Percentiles rank a stretch among this genome's conserved stretches.
Evolutionary conservation across 2,113 vertebrate genomes (phyloP).

Genomic region (Rhinoderma darwinii): DNA sequence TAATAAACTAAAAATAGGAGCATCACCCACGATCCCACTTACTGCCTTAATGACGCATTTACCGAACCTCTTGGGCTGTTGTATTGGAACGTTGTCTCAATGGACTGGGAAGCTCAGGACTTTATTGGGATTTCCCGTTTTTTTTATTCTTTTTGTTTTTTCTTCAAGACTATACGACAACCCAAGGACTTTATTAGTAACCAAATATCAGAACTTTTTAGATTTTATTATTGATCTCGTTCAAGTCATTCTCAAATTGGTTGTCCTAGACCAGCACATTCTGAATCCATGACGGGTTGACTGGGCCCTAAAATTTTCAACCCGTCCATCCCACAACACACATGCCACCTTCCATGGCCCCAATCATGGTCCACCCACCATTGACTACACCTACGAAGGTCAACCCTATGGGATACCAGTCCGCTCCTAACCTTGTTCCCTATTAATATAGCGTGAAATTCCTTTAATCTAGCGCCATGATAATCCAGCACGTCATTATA

Average conservation of each 20-base stretch:
- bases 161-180: background rate
- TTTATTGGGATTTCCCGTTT: background rate
- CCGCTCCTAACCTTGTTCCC: background rate
- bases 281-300: background rate
- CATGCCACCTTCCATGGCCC: background rate
- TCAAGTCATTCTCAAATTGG: background rate
- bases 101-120: background rate
- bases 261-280: background rate
- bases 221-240: background rate
- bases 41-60: slow-evolving; percentile 9
- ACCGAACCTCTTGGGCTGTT: background rate
- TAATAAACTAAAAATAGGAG: background rate
- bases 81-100: background rate
- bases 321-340: background rate
- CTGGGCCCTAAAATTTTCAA: background rate
- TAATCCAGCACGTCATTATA: background rate
- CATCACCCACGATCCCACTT: background rate
- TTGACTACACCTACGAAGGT: background rate
- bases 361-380: background rate
- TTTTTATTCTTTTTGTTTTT: background rate
- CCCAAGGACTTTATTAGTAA: background rate
- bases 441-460: background rate
- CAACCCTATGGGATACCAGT: background rate
- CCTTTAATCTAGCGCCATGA: background rate
- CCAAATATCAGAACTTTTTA: background rate